Percentiles rank a stretch among this genome's conserved stretches.
Evolutionary conservation across 2,888 invertebrate species (phyloP).

Genomic region (Hemaris fuciformis): DNA sequence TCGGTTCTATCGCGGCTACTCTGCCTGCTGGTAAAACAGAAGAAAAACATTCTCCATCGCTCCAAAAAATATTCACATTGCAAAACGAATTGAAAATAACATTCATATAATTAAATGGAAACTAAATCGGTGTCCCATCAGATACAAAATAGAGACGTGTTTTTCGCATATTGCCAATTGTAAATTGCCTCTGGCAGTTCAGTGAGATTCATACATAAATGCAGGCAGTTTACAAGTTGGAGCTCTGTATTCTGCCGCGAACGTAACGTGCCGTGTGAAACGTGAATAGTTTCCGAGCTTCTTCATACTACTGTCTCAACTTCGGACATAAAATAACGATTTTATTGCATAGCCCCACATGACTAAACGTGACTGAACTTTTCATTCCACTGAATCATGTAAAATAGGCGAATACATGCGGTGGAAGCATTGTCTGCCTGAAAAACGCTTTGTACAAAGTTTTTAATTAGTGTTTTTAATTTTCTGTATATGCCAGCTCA

Average conservation of each 20-base stretch:
- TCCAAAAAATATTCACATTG: background rate
- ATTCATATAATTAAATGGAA: background rate
- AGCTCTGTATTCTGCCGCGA: constrained; percentile 19
- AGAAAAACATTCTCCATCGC: background rate
- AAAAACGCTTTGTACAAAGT: background rate
- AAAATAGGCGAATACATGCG: background rate
- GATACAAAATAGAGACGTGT: background rate
- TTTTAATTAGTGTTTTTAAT: too few relatives aligned
- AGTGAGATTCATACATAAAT: constrained; percentile 17
- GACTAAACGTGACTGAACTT: constrained; percentile 39
- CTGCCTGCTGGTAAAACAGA: too few relatives aligned
- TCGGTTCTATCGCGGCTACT: too few relatives aligned
- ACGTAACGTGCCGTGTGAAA: constrained; percentile 28
- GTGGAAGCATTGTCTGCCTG: background rate
- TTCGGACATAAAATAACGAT: constrained; percentile 41
- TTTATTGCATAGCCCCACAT: constrained; percentile 32
- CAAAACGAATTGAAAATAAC: background rate
- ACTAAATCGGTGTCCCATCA: background rate
- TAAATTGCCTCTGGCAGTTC: constrained; percentile 15
- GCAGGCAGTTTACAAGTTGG: constrained; percentile 27
- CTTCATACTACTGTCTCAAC: constrained; percentile 30
- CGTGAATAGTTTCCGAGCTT: constrained; percentile 32
- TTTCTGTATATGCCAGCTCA: too few relatives aligned
- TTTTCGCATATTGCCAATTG: background rate
- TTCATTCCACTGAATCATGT: constrained; percentile 31